Evolutionary conservation across 2,113 vertebrate genomes (phyloP).

Genomic region (Callithrix jacchus): DNA sequence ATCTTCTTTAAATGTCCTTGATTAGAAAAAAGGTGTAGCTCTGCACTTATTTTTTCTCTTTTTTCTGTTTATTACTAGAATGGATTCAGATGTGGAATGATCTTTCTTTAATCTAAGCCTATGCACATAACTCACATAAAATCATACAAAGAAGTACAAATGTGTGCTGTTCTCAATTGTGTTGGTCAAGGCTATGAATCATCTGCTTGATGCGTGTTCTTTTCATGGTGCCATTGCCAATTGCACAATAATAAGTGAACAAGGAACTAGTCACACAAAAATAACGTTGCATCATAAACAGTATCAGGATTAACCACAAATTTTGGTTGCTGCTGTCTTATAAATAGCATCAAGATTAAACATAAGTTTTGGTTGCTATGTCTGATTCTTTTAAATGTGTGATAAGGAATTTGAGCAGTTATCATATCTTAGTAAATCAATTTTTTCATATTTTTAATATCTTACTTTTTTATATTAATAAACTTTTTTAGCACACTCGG

Average conservation of each 20-base stretch:
- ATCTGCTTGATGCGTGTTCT: background rate
- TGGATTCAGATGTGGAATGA: background rate
- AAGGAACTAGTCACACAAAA: background rate
- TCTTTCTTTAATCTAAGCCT: constrained; percentile 35
- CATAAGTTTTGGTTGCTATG: background rate
- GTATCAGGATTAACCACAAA: background rate
- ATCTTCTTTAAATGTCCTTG: constrained; percentile 27
- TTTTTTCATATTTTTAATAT: constrained; percentile 21
- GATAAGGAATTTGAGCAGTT: background rate
- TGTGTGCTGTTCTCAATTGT: constrained; percentile 32
- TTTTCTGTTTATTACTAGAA: background rate
- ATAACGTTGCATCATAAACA: background rate
- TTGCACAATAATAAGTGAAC: constrained; percentile 1
- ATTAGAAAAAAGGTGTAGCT: constrained; percentile 11
- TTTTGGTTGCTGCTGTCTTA: background rate
- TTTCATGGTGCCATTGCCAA: background rate
- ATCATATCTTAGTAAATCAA: background rate
- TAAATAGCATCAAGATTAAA: background rate
- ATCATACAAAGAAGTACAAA: background rate
- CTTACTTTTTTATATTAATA: background rate
- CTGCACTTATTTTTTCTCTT: constrained; percentile 27
- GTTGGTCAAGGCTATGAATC: background rate
- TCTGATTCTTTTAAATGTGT: background rate
- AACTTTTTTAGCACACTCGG: background rate
- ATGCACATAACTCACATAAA: background rate